Evolutionary conservation across 2,797 vertebrate genomes (phyloP), one percentile per base, ranked within the genome.

Genomic region (Parotocinclus haroldoi): DNA sequence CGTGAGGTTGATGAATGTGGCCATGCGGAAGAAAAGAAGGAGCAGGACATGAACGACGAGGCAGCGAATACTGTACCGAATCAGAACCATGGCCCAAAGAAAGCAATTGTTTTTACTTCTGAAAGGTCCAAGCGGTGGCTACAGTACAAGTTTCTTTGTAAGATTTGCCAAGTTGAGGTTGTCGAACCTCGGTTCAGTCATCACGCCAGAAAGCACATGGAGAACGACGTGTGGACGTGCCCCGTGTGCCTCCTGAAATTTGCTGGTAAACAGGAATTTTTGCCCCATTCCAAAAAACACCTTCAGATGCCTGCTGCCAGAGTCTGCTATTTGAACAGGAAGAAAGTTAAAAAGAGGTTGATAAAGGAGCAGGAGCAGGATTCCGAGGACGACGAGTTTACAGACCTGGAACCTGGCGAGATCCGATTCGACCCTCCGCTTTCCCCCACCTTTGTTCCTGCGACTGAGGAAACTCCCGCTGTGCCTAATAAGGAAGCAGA

Each of bases 191-290:
- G 94, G 72, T 89, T 98, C 60, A 76, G 94, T 72, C 93, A 94
- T 79, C 97, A 99, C 83, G 95, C 96, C 17, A 96, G 93, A 87
- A 96, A 93, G 88, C 97, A 99, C 13, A 87, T 91, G 74, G 84
- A 89, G 72, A 91, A 94, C 46, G 87, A 88, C 8, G 61, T 87
- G 77, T 94, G 94, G 68, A 94, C 92, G 0, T 99, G 97, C 74
- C 96, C 97, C 0, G 83, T 99, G 63, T 99, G 97, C 78, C 85
- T 93, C 76, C 90, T 91, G 71, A 93, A 88, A 62, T 99, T 96
- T 68, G 88, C 90, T 75, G 93, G 86, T 79, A 93, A 94, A 76
- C 92, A 94, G 57, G 84, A 94, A n/a, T 95, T 98, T 37, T 89
- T 95, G 44, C 84, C 91, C 14, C 97, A 99, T 59, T 84, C 98